Percentiles rank a stretch among this genome's conserved stretches.
These are phyloP conservation scores for Camptogramma bilineatum DNA, from an alignment of 2,888 invertebrate species.

Conservation along the genomic window DNA sequence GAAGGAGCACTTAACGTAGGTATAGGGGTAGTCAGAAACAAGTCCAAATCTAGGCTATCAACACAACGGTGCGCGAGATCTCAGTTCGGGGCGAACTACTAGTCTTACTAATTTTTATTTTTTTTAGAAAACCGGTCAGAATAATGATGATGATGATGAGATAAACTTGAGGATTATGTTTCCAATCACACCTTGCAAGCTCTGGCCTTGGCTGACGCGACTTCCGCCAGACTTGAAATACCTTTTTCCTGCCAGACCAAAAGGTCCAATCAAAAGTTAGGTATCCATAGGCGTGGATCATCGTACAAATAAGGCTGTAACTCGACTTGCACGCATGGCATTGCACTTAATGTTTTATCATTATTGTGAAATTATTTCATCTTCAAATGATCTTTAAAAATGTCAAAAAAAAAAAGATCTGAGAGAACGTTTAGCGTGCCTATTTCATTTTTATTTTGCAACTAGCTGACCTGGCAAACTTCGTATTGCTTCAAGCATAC, in stretches of 20 bases:
- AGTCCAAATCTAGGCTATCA: too few relatives aligned
- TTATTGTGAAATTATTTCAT: background rate
- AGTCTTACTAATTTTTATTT: too few relatives aligned
- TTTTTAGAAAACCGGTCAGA: background rate
- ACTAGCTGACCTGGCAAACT: too few relatives aligned
- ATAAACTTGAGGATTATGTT: background rate
- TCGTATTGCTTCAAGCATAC: too few relatives aligned
- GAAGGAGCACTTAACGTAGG: too few relatives aligned
- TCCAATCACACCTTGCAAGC: slow-evolving; percentile 1
- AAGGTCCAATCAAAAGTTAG: slow-evolving; percentile 44
- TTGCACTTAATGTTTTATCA: background rate
- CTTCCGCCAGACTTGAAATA: slow-evolving; percentile 16
- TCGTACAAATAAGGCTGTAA: slow-evolving; percentile 52
- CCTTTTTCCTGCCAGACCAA: slow-evolving; percentile 32
- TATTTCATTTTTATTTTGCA: too few relatives aligned
- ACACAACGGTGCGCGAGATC: too few relatives aligned
- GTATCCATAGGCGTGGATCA: slow-evolving; percentile 49
- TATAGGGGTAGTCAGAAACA: too few relatives aligned
- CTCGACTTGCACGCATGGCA: slow-evolving; percentile 9
- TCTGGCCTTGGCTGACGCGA: slow-evolving; percentile 36
- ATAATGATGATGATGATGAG: background rate
- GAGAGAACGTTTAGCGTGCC: too few relatives aligned
- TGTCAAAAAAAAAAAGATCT: too few relatives aligned
- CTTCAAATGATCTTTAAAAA: too few relatives aligned
- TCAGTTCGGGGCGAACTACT: too few relatives aligned